Evolutionary conservation across 2,888 invertebrate genomes (phyloP).

Genomic region (Epinotia nisella): DNA sequence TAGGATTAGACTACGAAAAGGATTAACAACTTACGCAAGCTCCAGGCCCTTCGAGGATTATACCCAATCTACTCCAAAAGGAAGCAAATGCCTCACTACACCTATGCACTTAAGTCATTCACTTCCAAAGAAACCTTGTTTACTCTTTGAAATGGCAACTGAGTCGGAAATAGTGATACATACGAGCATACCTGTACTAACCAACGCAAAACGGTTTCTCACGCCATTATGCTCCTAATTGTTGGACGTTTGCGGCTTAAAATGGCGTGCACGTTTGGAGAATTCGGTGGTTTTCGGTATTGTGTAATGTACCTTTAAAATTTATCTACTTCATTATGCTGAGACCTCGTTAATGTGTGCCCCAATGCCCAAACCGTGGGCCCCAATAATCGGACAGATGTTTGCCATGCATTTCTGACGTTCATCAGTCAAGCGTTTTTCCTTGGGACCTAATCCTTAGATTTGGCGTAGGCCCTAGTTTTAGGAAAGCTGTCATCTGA

Average conservation of each 20-base stretch:
- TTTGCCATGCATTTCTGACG: too few relatives aligned
- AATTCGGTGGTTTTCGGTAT: neutral
- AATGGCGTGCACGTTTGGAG: neutral
- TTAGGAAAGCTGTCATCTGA: too few relatives aligned
- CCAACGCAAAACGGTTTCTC: neutral
- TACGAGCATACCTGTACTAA: neutral
- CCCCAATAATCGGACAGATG: too few relatives aligned
- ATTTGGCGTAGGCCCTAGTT: too few relatives aligned
- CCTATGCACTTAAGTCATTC: neutral
- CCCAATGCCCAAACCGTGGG: too few relatives aligned
- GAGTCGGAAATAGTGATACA: neutral
- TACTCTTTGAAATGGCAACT: neutral
- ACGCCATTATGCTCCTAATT: neutral
- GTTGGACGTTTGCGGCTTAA: neutral
- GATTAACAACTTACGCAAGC: neutral
- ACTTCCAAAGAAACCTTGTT: neutral
- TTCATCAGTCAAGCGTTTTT: too few relatives aligned
- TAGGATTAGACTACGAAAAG: neutral
- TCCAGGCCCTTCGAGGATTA: neutral
- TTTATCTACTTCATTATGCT: too few relatives aligned
- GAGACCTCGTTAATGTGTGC: too few relatives aligned
- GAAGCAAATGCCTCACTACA: neutral
- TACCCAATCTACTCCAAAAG: neutral
- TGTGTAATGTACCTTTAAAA: too few relatives aligned
- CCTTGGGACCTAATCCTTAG: too few relatives aligned